A percentile compares a stretch with the other conserved stretches of the same genome.
phyloP scores from a whole-genome alignment of 1,140 invertebrate species.

The Anadara kagoshimensis region DNA sequence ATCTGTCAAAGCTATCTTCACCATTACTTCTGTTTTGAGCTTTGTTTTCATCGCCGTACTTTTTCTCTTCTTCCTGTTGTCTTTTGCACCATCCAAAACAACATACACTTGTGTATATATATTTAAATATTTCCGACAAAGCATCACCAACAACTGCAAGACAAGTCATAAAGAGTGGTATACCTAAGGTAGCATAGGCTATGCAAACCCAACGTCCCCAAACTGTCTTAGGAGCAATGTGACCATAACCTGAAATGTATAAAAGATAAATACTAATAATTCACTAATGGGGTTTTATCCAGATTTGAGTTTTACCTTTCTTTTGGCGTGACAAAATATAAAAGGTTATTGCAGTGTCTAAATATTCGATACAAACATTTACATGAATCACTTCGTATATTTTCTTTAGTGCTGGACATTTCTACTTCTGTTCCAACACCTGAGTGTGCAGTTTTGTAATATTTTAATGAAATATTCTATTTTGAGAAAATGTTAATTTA shows the following conservation, averaged over 20 bases:
- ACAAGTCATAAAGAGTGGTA: constrained; percentile 93
- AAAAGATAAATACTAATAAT: constrained; percentile 1
- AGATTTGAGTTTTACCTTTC: too few relatives aligned
- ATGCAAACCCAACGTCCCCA: constrained; percentile 96
- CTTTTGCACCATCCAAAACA: constrained; percentile 79
- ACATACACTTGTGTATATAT: constrained; percentile 91
- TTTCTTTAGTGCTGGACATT: too few relatives aligned
- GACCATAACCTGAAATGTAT: constrained; percentile 88
- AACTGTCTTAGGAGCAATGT: constrained; percentile 91
- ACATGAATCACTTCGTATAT: too few relatives aligned
- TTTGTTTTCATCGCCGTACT: constrained; percentile 40
- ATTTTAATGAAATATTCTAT: too few relatives aligned
- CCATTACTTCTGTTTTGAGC: constrained; percentile 36
- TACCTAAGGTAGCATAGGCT: constrained; percentile 95
- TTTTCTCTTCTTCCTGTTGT: constrained; percentile 51
- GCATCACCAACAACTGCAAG: constrained; percentile 97
- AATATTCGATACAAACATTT: too few relatives aligned
- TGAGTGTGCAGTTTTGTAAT: too few relatives aligned
- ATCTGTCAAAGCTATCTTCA: constrained; percentile 48
- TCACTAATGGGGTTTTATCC: too few relatives aligned
- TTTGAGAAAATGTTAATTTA: too few relatives aligned
- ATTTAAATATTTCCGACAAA: constrained; percentile 96
- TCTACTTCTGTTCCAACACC: too few relatives aligned
- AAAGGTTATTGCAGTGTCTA: too few relatives aligned
- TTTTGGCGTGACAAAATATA: too few relatives aligned